Base-by-base conservation (phyloP, 2,888 invertebrate species). In the Antitype chi region DNA sequence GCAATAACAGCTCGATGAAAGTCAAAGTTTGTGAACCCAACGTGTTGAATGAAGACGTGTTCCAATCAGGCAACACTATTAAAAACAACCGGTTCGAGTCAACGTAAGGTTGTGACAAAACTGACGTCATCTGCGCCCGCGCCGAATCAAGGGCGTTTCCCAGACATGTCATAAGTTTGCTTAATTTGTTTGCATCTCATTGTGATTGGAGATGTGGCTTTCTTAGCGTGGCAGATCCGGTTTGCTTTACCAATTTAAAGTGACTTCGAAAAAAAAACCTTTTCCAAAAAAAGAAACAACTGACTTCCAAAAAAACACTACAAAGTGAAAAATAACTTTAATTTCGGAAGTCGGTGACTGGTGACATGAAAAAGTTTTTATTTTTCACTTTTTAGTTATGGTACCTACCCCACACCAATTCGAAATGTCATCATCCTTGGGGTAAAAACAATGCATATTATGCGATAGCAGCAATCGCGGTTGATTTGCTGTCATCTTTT, bases 41-140 rank as follows among this genome's bases (percentile, higher is more conserved):
- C 11, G 7, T 25, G 13, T 47, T 25, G 8, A 49, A 57, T 74
- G 47, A 74, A 74, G 74, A 74, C 25, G 74, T 5, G 57, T 11
- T 17, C 6, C 11, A 23, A 59, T 59, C 49, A 38, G 11, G 57
- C 57, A 74, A 74, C 7, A 9, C 32, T 47, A 57, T 53, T 55
- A 32, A 17, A n/a, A 47, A 8, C 47, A 73, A 59, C 74, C 49
- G 74, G 74, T 74, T 49, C 11, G 17, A 0, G 32, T 25, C 38
- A 38, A 38, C 47, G 74, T 49, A 49, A 74, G 32, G 20, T 23
- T 47, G 32, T 49, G 74, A 32, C 23, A 57, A 32, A 74, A 74
- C 74, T 74, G 57, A 74, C 38, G 74, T 74, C 74, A 74, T 25
- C 72, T 13, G 28, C 53, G 72, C 25, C 72, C 23, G 55, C 47